Evolutionary conservation across 2,797 vertebrate genomes (phyloP).

Genomic region (Semaprochilodus insignis): DNA sequence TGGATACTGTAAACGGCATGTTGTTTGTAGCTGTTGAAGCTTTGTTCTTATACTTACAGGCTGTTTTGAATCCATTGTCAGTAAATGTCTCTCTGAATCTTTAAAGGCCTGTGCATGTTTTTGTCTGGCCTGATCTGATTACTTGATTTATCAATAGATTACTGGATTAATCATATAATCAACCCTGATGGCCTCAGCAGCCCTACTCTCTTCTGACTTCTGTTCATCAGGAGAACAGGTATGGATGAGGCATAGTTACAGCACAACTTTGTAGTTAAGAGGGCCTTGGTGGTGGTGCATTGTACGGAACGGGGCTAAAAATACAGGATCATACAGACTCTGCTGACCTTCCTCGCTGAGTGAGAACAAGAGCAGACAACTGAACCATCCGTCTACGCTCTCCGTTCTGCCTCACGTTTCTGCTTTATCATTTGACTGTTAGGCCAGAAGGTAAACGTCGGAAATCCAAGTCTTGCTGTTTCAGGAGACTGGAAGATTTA

Average conservation of each 20-base stretch:
- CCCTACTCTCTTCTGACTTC: slow-evolving; percentile 18
- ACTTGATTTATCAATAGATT: too few relatives aligned
- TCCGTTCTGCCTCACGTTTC: neutral
- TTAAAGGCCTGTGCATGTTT: too few relatives aligned
- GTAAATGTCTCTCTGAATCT: too few relatives aligned
- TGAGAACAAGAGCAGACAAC: slow-evolving; percentile 42
- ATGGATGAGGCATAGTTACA: slow-evolving; percentile 55
- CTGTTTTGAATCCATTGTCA: too few relatives aligned
- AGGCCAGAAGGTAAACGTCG: slow-evolving; percentile 7
- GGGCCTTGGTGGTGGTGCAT: slow-evolving; percentile 33
- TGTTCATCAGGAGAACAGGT: slow-evolving; percentile 35
- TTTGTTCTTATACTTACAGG: too few relatives aligned
- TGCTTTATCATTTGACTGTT: neutral
- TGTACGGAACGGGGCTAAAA: slow-evolving; percentile 44
- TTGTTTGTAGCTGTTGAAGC: too few relatives aligned
- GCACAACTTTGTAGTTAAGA: slow-evolving; percentile 25
- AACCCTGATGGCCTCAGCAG: too few relatives aligned
- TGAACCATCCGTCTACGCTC: slow-evolving; percentile 33
- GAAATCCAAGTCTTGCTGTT: slow-evolving; percentile 8
- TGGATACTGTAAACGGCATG: too few relatives aligned
- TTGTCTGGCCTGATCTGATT: too few relatives aligned
- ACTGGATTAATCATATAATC: too few relatives aligned
- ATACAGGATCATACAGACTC: slow-evolving; percentile 46
- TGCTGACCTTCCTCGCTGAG: slow-evolving; percentile 55
- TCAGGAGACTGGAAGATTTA: neutral